Conservation (phyloP, 2,888 invertebrate genomes). For the Buathra laborator region DNA sequence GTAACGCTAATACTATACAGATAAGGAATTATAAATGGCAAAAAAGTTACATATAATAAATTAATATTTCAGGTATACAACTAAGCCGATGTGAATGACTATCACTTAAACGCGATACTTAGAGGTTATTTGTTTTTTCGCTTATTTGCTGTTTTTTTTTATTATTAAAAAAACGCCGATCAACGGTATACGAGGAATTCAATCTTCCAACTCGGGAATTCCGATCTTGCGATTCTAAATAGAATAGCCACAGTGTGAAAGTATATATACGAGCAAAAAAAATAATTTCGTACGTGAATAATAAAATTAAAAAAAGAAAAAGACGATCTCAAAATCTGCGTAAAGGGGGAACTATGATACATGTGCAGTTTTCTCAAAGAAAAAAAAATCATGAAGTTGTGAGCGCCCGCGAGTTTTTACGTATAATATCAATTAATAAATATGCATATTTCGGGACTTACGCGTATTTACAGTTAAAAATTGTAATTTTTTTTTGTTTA, state of each 20-base stretch:
- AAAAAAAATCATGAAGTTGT: conserved; percentile 28
- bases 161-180: conserved; percentile 49
- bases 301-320: conserved; percentile 3
- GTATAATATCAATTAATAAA: conserved; percentile 76
- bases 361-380: conserved; percentile 12
- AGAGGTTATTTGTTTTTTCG: conserved; percentile 37
- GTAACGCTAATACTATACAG: conserved; percentile 67
- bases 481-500: conserved; percentile 46
- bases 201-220: conserved; percentile 45
- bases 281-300: conserved; percentile 16
- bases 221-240: conserved; percentile 36
- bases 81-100: conserved; percentile 61
- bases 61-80: conserved; percentile 64
- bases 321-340: neutral
- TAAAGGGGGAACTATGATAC: neutral
- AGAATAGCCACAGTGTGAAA: conserved; percentile 44
- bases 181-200: conserved; percentile 62
- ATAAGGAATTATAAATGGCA: conserved; percentile 64
- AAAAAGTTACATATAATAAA: conserved; percentile 66
- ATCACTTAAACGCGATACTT: conserved; percentile 55
- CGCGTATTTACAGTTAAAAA: conserved; percentile 74
- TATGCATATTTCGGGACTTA: conserved; percentile 76
- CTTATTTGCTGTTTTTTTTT: conserved; percentile 22
- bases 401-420: conserved; percentile 60
- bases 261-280: neutral